phyloP scores from a whole-genome alignment of 2,113 vertebrate genomes.

The Lamprologus tigripictilis region DNA sequence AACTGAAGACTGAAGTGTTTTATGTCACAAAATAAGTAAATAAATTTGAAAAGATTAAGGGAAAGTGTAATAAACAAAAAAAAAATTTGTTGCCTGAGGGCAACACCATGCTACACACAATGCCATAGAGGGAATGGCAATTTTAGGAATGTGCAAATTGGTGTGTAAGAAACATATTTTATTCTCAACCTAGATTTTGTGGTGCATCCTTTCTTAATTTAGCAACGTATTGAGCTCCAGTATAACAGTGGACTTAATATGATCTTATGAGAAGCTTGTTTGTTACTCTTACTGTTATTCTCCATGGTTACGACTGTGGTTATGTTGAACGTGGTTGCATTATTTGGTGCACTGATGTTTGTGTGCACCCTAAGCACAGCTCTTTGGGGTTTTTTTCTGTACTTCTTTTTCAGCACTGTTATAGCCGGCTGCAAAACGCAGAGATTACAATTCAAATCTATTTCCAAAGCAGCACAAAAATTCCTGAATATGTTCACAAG shows the following conservation, averaged over 20 bases:
- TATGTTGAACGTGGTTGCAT: neutral
- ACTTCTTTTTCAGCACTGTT: neutral
- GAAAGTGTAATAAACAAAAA: neutral
- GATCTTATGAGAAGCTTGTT: neutral
- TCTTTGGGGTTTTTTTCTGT: accelerated
- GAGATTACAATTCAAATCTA: neutral
- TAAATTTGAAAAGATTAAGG: neutral
- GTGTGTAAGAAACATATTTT: neutral
- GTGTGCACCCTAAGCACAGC: neutral
- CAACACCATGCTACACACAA: neutral
- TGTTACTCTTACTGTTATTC: neutral
- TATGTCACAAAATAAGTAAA: neutral
- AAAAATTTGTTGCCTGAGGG: neutral
- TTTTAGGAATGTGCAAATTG: neutral
- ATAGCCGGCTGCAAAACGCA: neutral
- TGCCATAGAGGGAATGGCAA: neutral
- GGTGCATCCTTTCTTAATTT: neutral
- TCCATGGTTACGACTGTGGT: neutral
- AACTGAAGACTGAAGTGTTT: neutral
- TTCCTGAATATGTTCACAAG: neutral
- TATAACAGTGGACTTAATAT: neutral
- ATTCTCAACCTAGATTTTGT: neutral
- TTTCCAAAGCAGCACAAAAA: neutral
- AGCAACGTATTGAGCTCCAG: neutral
- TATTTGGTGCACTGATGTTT: neutral